A percentile compares a stretch with the other conserved stretches of the same genome.
Evolutionary conservation across 92 coral and sea anemone species (phyloP).

Genomic region (Scolanthus callimorphus): DNA sequence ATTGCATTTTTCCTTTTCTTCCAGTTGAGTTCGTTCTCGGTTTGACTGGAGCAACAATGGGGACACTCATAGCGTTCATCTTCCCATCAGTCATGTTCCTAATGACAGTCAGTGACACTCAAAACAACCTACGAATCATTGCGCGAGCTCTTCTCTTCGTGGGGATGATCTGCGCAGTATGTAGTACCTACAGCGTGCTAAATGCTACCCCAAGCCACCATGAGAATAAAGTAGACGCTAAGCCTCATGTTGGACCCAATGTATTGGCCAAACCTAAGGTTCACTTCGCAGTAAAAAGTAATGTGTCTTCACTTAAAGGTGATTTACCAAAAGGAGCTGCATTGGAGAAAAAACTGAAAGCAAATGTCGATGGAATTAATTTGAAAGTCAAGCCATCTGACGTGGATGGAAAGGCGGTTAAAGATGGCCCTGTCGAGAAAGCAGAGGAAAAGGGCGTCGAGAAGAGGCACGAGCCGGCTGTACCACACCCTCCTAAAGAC

Average conservation of each 20-base stretch:
- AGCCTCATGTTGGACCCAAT: conserved; percentile 47
- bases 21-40: conserved; percentile 96
- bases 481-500: conserved; percentile 72
- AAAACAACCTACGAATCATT: conserved; percentile 38
- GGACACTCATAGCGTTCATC: conserved; percentile 71
- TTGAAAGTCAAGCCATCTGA: background rate
- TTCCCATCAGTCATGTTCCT: conserved; percentile 82
- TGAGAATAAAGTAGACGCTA: conserved; percentile 34
- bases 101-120: conserved; percentile 59
- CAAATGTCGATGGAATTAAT: conserved; percentile 9
- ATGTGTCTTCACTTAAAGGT: conserved; percentile 2
- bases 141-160: conserved; percentile 65
- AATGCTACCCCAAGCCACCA: conserved; percentile 22
- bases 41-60: conserved; percentile 97
- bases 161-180: conserved; percentile 60
- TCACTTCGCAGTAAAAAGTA: background rate
- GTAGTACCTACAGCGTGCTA: conserved; percentile 69
- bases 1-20: conserved; percentile 28
- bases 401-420: background rate
- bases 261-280: conserved; percentile 39
- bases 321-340: conserved; percentile 13
- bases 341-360: conserved; percentile 2
- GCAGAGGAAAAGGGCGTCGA: conserved; percentile 25
- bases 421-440: conserved; percentile 5
- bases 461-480: conserved; percentile 75